These are phyloP conservation scores for Tetramorium bicarinatum DNA, from an alignment of 2,888 invertebrate genomes.

Conservation along the genomic window DNA sequence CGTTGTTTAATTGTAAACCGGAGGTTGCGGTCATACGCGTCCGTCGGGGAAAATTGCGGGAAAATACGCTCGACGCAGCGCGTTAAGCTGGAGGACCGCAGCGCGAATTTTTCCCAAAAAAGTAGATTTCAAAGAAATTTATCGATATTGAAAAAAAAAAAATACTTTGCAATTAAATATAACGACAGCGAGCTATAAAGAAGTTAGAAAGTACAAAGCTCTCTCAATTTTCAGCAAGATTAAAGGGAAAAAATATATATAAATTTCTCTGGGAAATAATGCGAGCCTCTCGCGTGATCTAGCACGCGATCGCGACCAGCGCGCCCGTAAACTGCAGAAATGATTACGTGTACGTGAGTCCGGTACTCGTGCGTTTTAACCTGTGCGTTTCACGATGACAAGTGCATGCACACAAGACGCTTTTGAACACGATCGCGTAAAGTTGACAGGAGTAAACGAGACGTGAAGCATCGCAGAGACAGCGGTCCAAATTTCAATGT, in stretches of 20 bases:
- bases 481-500: constrained; percentile 59
- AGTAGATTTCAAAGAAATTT: not conserved
- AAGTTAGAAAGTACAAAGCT: not conserved
- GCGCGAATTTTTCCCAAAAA: not conserved
- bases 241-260: not conserved
- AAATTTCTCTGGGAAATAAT: constrained; percentile 5
- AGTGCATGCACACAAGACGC: constrained; percentile 49
- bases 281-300: not conserved
- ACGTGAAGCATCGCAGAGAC: constrained; percentile 43
- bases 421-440: constrained; percentile 51
- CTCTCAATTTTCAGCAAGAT: not conserved
- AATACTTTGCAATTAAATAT: not conserved
- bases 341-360: constrained; percentile 28
- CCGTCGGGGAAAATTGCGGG: constrained; percentile 37
- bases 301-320: not conserved
- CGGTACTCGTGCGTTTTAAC: constrained; percentile 46
- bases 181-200: not conserved
- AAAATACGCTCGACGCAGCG: not conserved
- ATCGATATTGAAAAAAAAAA: not conserved
- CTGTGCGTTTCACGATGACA: constrained; percentile 25
- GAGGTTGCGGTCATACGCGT: constrained; percentile 32
- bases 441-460: constrained; percentile 53
- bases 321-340: not conserved
- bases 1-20: constrained; percentile 47
- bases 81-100: constrained; percentile 4